These are phyloP conservation scores for Natrix natrix DNA, from an alignment of 2,797 vertebrate species.

Conservation along the genomic window DNA sequence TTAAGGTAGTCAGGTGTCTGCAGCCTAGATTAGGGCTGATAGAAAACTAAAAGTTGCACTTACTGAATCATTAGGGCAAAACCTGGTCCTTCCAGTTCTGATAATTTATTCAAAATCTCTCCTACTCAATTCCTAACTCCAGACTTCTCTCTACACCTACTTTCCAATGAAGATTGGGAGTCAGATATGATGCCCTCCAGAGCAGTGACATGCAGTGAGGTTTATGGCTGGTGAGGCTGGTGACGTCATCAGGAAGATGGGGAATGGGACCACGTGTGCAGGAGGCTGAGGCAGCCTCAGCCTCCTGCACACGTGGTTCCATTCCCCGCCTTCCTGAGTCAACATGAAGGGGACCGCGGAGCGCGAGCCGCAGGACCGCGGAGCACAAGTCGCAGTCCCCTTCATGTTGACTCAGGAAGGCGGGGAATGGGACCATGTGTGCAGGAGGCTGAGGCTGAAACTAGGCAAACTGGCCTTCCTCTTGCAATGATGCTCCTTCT, in stretches of 20 bases:
- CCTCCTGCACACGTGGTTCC: too few species aligned
- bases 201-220: too few species aligned
- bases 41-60: not conserved
- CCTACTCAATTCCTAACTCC: not conserved
- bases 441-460: not conserved
- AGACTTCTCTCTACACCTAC: not conserved
- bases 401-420: too few species aligned
- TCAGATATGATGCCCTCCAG: not conserved
- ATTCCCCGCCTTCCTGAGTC: too few species aligned
- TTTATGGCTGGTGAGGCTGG: too few species aligned
- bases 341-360: too few species aligned
- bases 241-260: too few species aligned
- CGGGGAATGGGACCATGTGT: too few species aligned
- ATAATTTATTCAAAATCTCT: not conserved
- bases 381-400: too few species aligned
- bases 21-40: not conserved
- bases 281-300: too few species aligned
- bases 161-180: not conserved
- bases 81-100: not conserved
- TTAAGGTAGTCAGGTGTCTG: not conserved
- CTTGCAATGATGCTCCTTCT: not conserved
- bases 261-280: too few species aligned
- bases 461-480: not conserved
- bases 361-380: too few species aligned
- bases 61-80: not conserved